Conservation (phyloP, 2,888 invertebrate species). For the Polymixis flavicincta region DNA sequence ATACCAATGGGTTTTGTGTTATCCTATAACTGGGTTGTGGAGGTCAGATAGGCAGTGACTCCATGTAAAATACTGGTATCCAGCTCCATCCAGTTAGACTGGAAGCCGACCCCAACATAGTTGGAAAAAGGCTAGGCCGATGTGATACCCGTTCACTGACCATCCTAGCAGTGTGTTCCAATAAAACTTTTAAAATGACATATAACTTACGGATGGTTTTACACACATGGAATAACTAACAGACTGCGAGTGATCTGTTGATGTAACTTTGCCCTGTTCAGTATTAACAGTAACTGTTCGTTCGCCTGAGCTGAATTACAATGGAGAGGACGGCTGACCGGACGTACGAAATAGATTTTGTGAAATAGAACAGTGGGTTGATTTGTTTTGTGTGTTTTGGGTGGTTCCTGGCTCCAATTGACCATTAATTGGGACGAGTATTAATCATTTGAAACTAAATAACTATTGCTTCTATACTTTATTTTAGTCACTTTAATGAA, state of each 20-base stretch:
- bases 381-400: conserved; percentile 23
- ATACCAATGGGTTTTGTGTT: no score
- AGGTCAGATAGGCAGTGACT: no score
- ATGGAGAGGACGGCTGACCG: not conserved
- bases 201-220: conserved; percentile 51
- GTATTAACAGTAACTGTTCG: conserved; percentile 26
- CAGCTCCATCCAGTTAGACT: no score
- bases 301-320: conserved; percentile 21
- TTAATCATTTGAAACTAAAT: not conserved
- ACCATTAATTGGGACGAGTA: not conserved
- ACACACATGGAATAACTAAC: conserved; percentile 52
- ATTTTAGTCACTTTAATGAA: not conserved
- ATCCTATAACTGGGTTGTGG: no score
- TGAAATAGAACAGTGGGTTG: not conserved
- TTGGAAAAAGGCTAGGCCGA: no score
- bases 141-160: not conserved
- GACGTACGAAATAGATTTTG: conserved; percentile 13
- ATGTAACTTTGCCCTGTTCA: conserved; percentile 32
- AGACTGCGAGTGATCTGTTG: conserved; percentile 38
- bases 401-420: not conserved
- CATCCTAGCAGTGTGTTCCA: not conserved
- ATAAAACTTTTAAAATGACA: conserved; percentile 53
- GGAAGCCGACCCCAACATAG: no score
- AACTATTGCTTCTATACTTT: not conserved
- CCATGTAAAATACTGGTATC: no score